Evolutionary conservation across 1,140 invertebrate genomes (phyloP).

Genomic region (Leptopilina clavipes): DNA sequence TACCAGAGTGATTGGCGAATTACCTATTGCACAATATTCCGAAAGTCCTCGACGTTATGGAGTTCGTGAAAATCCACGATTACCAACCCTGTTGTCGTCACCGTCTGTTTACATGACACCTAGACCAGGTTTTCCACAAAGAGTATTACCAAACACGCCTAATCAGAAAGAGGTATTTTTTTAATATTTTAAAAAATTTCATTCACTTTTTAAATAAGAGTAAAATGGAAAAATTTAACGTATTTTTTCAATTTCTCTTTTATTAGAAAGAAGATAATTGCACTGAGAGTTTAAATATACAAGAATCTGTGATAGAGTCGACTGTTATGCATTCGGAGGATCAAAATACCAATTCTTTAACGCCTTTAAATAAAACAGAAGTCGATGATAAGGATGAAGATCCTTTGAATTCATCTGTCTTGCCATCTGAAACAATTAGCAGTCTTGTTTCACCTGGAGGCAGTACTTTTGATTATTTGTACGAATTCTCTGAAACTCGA

Average conservation of each 20-base stretch:
- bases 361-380: slow-evolving; percentile 51
- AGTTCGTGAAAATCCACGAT: slow-evolving; percentile 76
- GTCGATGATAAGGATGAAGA: slow-evolving; percentile 64
- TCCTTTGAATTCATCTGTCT: slow-evolving; percentile 65
- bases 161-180: slow-evolving; percentile 69
- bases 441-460: slow-evolving; percentile 70
- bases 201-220: too few species aligned
- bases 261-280: slow-evolving; percentile 66
- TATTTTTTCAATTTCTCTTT: slow-evolving; percentile 30
- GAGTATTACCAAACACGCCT: slow-evolving; percentile 74
- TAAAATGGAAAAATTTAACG: too few species aligned
- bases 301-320: slow-evolving; percentile 67
- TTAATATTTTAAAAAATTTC: too few species aligned
- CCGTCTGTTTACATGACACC: slow-evolving; percentile 80
- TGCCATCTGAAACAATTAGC: slow-evolving; percentile 67
- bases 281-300: slow-evolving; percentile 62
- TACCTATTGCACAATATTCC: slow-evolving; percentile 93
- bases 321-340: slow-evolving; percentile 57
- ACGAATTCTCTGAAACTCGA: slow-evolving; percentile 92
- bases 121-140: slow-evolving; percentile 83
- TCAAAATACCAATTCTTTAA: slow-evolving; percentile 52
- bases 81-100: slow-evolving; percentile 79
- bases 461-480: slow-evolving; percentile 87
- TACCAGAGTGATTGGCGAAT: slow-evolving; percentile 87
- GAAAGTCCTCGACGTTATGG: slow-evolving; percentile 92